Conservation (phyloP, 2,797 vertebrate species). For the Aplochiton taeniatus region DNA sequence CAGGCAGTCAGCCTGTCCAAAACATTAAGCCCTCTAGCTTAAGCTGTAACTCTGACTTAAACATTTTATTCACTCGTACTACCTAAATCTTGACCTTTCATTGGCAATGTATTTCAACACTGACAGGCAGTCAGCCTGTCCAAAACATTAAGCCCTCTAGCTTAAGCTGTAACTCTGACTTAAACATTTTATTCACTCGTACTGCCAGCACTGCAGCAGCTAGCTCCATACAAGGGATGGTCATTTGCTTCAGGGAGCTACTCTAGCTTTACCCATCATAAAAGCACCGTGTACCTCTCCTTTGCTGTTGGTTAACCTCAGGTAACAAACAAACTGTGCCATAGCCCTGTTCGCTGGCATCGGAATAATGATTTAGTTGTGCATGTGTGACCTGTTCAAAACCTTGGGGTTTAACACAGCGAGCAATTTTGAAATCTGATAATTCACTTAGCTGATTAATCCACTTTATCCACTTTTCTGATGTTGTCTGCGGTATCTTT, state of each 20-base stretch:
- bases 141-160: conserved; percentile 1
- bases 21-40: neutral
- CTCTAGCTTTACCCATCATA: conserved; percentile 9
- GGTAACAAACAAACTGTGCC: conserved; percentile 4
- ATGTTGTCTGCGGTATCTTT: neutral
- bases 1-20: conserved; percentile 10
- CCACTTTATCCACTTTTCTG: conserved; percentile 1
- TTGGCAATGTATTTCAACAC: neutral
- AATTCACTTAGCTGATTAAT: neutral
- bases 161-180: neutral
- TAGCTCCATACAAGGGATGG: conserved; percentile 15
- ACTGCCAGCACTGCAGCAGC: conserved; percentile 9
- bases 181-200: neutral
- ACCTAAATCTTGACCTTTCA: neutral
- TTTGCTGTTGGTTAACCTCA: conserved; percentile 4
- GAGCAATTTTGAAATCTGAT: neutral
- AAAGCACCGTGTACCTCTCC: neutral
- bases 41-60: neutral
- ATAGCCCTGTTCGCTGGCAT: conserved; percentile 10
- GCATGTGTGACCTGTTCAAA: neutral
- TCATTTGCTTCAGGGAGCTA: conserved; percentile 15
- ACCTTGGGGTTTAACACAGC: neutral
- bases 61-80: conserved; percentile 4
- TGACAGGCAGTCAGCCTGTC: conserved; percentile 8
- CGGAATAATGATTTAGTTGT: conserved; percentile 7